A percentile compares a stretch with the other conserved stretches of the same genome.
Conservation (phyloP, 53 echinoderm and acorn worm species). For the Crossaster papposus region DNA sequence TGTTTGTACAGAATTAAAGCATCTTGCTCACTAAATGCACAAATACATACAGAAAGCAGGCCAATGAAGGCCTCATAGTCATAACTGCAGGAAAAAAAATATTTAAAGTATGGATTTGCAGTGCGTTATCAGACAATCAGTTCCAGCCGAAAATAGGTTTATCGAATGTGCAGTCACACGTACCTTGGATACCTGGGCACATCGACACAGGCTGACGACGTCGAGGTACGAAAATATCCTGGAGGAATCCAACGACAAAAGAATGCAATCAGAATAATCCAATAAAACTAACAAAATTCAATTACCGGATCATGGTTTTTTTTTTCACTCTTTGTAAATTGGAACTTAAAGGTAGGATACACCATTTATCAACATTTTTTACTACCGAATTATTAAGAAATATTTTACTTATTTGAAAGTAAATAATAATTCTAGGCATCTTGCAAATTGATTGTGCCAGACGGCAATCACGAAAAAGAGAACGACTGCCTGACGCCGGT, state of each 20-base stretch:
- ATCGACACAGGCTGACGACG: constrained; percentile 95
- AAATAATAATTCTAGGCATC: too few relatives aligned
- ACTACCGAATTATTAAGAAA: too few relatives aligned
- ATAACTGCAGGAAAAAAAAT: too few relatives aligned
- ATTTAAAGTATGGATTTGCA: background rate
- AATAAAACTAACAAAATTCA: background rate
- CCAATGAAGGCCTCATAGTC: too few relatives aligned
- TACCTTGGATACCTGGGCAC: constrained; percentile 99
- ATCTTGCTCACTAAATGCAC: background rate
- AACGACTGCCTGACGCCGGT: too few relatives aligned
- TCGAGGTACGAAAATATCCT: constrained; percentile 98
- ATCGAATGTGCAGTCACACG: background rate
- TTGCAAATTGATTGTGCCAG: background rate
- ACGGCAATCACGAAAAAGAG: too few relatives aligned
- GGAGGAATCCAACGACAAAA: constrained; percentile 26
- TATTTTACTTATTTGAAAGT: too few relatives aligned
- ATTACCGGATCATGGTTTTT: background rate
- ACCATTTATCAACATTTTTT: too few relatives aligned
- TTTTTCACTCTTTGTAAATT: background rate
- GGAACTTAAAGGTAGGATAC: background rate
- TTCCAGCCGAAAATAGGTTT: background rate
- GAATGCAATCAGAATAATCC: background rate
- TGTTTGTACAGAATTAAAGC: background rate
- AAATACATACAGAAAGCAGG: too few relatives aligned
- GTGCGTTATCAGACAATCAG: background rate